Evolutionary conservation across 2,888 invertebrate genomes (phyloP).

Genomic region (Strigamia transsilvanica): DNA sequence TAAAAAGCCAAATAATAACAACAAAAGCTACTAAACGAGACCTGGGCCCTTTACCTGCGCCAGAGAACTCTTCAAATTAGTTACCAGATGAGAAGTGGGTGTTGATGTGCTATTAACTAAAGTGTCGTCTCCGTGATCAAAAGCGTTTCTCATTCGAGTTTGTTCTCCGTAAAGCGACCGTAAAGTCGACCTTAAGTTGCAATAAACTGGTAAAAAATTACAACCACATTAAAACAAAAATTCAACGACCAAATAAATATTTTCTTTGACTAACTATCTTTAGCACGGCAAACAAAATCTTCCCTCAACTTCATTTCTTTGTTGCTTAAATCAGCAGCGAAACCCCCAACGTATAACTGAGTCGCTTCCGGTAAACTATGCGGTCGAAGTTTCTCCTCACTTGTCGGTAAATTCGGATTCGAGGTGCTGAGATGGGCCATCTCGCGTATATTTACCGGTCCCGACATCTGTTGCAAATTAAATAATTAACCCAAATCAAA

Average conservation of each 20-base stretch:
- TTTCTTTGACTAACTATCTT: slow-evolving; percentile 69
- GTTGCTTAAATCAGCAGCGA: slow-evolving; percentile 58
- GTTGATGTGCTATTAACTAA: slow-evolving; percentile 52
- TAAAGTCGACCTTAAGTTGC: slow-evolving; percentile 66
- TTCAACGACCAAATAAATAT: too few species aligned
- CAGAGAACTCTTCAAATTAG: slow-evolving; percentile 58
- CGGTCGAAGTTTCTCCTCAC: slow-evolving; percentile 58
- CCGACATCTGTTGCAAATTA: neutral
- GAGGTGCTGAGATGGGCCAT: slow-evolving; percentile 61
- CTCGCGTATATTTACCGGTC: slow-evolving; percentile 55
- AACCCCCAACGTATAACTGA: slow-evolving; percentile 55
- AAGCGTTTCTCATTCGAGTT: slow-evolving; percentile 72
- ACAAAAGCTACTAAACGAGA: slow-evolving; percentile 33
- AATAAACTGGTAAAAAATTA: slow-evolving; percentile 64
- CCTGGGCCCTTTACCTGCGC: slow-evolving; percentile 59
- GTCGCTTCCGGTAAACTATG: slow-evolving; percentile 59
- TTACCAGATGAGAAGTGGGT: slow-evolving; percentile 56
- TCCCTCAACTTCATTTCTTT: slow-evolving; percentile 68
- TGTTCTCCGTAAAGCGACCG: slow-evolving; percentile 67
- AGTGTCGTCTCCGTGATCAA: slow-evolving; percentile 67
- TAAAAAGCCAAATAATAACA: slow-evolving; percentile 10
- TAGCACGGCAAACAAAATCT: slow-evolving; percentile 75
- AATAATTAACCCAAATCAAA: neutral
- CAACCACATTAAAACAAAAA: neutral
- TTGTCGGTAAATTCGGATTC: slow-evolving; percentile 63